Conservation (phyloP, 2,113 vertebrate genomes). For the Alexandromys fortis region DNA sequence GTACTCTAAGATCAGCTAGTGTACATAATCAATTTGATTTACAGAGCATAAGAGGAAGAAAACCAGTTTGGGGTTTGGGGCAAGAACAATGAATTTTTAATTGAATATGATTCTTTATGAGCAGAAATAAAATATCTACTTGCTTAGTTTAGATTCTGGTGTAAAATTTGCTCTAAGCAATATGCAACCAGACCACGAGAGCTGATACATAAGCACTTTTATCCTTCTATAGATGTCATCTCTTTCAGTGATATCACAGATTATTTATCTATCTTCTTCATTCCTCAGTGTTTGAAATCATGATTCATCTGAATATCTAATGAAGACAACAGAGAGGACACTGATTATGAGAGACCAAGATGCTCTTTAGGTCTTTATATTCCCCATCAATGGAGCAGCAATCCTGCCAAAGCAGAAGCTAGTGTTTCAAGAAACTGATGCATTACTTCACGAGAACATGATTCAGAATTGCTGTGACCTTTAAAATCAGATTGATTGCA, state of each 20-base stretch:
- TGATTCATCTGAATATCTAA: not conserved
- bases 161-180: not conserved
- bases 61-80: not conserved
- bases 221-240: not conserved
- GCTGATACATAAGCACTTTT: not conserved
- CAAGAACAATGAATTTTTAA: not conserved
- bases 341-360: not conserved
- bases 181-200: not conserved
- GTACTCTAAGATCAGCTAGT: no score
- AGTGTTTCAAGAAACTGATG: not conserved
- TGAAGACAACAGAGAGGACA: not conserved
- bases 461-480: not conserved
- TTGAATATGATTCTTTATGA: no score
- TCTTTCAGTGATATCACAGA: not conserved
- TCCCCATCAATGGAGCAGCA: not conserved
- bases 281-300: not conserved
- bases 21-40: not conserved
- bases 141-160: not conserved
- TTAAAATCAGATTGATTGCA: conserved; percentile 67
- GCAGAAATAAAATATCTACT: not conserved
- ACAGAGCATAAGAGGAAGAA: not conserved
- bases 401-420: not conserved
- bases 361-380: not conserved
- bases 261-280: not conserved
- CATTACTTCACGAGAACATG: conserved; percentile 48